These are phyloP conservation scores for Paralvinella palmiformis DNA, from an alignment of 1,140 invertebrate genomes.

Conservation along the genomic window DNA sequence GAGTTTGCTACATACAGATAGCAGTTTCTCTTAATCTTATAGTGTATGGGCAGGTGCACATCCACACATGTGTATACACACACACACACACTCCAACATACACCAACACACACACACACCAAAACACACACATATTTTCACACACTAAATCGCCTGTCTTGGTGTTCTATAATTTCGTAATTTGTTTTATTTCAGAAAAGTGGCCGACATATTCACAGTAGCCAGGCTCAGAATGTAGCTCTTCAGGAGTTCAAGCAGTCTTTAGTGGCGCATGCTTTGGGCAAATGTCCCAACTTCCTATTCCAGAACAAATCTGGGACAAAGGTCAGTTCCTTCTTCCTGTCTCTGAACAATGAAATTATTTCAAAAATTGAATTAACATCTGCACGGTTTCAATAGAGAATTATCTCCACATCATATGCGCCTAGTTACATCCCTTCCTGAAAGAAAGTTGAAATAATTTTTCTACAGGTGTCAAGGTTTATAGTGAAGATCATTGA, in stretches of 20 bases:
- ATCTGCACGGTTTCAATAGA: not conserved
- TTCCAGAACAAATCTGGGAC: conserved; percentile 33
- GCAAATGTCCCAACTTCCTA: conserved; percentile 28
- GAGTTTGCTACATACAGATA: too few relatives aligned
- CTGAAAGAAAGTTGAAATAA: not conserved
- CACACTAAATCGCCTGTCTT: too few relatives aligned
- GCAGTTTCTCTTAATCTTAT: too few relatives aligned
- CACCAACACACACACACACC: not conserved
- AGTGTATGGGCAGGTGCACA: conserved; percentile 34
- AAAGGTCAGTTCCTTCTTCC: conserved; percentile 25
- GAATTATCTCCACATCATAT: not conserved
- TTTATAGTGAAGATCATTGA: not conserved
- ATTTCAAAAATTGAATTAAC: not conserved
- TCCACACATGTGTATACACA: not conserved
- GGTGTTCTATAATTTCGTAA: too few relatives aligned
- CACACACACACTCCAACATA: not conserved
- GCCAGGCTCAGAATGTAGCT: conserved; percentile 27
- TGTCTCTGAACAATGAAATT: conserved; percentile 19
- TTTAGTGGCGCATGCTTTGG: conserved; percentile 31
- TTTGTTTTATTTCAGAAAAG: conserved; percentile 31
- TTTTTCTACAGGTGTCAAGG: not conserved
- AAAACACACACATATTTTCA: not conserved
- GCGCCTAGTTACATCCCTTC: not conserved
- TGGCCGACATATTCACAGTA: conserved; percentile 25
- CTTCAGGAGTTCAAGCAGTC: conserved; percentile 38